Conservation (phyloP, 2,113 vertebrate genomes). For the Bubo scandiacus region DNA sequence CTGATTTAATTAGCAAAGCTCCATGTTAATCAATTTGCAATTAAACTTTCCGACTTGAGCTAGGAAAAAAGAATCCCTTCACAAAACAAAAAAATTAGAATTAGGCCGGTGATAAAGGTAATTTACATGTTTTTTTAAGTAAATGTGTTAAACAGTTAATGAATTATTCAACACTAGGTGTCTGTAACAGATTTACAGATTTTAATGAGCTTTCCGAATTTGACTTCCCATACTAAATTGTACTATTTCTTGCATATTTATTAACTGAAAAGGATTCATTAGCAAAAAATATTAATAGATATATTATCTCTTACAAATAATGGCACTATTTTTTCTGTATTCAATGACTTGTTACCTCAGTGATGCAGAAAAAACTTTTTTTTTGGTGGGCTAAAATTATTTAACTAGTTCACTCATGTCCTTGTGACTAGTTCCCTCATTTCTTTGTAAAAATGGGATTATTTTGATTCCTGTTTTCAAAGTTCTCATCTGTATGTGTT, state of each 20-base stretch:
- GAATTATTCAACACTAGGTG: slow-evolving; percentile 64
- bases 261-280: slow-evolving; percentile 36
- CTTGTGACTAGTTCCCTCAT: not conserved
- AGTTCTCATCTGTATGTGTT: not conserved
- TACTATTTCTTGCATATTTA: slow-evolving; percentile 33
- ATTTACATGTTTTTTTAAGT: slow-evolving; percentile 33
- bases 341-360: not conserved
- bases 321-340: not conserved
- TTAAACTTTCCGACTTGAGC: slow-evolving; percentile 50
- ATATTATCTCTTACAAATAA: not conserved
- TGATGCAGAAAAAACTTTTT: not conserved
- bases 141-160: slow-evolving; percentile 47
- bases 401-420: not conserved
- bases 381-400: not conserved
- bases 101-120: slow-evolving; percentile 32
- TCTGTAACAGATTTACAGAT: slow-evolving; percentile 50
- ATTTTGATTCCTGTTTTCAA: not conserved
- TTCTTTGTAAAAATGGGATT: not conserved
- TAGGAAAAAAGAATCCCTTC: not conserved
- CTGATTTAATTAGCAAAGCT: slow-evolving; percentile 72
- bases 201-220: slow-evolving; percentile 66
- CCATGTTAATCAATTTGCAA: slow-evolving; percentile 64
- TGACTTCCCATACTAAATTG: slow-evolving; percentile 37
- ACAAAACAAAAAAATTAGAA: slow-evolving; percentile 43
- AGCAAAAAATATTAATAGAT: not conserved